Base-by-base conservation (phyloP, 1,140 invertebrate genomes). In the Ditylenchus dipsaci region DNA sequence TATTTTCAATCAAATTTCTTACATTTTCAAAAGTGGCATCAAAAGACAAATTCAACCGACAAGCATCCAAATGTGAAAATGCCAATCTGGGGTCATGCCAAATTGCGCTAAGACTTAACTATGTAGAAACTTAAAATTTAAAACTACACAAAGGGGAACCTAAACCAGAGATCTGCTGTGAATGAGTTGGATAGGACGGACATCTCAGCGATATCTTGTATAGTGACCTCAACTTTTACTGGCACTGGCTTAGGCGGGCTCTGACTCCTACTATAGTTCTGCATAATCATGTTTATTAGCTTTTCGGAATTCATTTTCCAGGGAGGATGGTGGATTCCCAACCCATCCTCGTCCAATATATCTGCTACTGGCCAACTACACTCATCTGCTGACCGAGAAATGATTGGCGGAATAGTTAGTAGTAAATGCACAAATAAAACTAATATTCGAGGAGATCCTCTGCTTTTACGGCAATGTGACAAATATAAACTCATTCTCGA, bases 1-100 rank as follows among this genome's bases (percentile, higher is more conserved):
- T n/a, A n/a, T n/a, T n/a, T n/a, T n/a, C n/a, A n/a, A n/a, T n/a
- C n/a, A n/a, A n/a, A n/a, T n/a, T n/a, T 13, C 30, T 59, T 23
- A 81, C 76, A 53, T 80, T 80, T 66, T 81, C 79, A 43, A 81
- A 81, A n/a, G 75, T 75, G 29, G 81, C 80, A 56, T 81, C 79
- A 71, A 81, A 81, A 0, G 79, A 82, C n/a, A 82, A 65, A 59
- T 82, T 82, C 29, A 64, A 56, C 42, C 81, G 61, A 26, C 81
- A 83, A 13, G 66, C 59, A 60, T 82, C 80, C 17, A 78, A 69
- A 71, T 80, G 81, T 11, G 65, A 33, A 58, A 83, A 82, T 17
- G 79, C 76, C n/a, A 82, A 68, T 0, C 81, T 65, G 11, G 63
- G 75, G 61, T 82, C 80, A 56, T 82, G 71, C 80, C 80, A 82